Conservation (phyloP, 1,140 invertebrate genomes). For the Hetaerina americana region DNA sequence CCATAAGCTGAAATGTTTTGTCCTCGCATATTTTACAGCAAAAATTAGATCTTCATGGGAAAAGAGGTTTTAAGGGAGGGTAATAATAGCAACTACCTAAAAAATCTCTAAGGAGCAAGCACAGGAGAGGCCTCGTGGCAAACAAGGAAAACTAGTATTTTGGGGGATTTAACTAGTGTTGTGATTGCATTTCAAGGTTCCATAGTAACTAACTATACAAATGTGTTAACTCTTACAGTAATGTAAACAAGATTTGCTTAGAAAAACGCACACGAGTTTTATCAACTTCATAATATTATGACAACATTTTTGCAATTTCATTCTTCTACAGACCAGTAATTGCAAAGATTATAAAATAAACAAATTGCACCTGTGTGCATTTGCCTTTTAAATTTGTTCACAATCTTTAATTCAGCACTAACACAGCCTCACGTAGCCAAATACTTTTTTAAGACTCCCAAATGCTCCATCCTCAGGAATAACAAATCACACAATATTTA, state of each 20-base stretch:
- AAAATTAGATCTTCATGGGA: conserved; percentile 1
- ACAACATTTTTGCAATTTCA: conserved; percentile 1
- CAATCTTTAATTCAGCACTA: conserved; percentile 2
- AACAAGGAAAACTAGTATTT: conserved; percentile 8
- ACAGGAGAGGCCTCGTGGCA: neutral
- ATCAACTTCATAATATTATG: conserved; percentile 2
- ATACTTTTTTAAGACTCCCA: conserved; percentile 7
- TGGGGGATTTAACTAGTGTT: conserved; percentile 1
- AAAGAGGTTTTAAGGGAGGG: neutral
- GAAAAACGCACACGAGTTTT: conserved; percentile 7
- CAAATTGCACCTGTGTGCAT: conserved; percentile 4
- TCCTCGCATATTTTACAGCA: neutral
- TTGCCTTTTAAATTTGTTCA: conserved; percentile 2
- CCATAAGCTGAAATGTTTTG: conserved; percentile 1
- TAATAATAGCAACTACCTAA: conserved; percentile 4
- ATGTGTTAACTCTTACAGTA: conserved; percentile 11
- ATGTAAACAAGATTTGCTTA: conserved; percentile 14
- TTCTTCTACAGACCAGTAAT: neutral
- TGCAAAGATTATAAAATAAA: conserved; percentile 10
- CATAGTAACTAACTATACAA: conserved; percentile 14
- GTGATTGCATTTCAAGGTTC: conserved; percentile 7
- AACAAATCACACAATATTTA: neutral
- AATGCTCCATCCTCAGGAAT: neutral
- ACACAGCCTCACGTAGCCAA: conserved; percentile 15
- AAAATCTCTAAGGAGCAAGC: conserved; percentile 4